Percentiles rank a stretch among this genome's conserved stretches.
These are phyloP conservation scores for Mesocricetus auratus DNA, from an alignment of 2,113 vertebrate genomes.

Conservation along the genomic window DNA sequence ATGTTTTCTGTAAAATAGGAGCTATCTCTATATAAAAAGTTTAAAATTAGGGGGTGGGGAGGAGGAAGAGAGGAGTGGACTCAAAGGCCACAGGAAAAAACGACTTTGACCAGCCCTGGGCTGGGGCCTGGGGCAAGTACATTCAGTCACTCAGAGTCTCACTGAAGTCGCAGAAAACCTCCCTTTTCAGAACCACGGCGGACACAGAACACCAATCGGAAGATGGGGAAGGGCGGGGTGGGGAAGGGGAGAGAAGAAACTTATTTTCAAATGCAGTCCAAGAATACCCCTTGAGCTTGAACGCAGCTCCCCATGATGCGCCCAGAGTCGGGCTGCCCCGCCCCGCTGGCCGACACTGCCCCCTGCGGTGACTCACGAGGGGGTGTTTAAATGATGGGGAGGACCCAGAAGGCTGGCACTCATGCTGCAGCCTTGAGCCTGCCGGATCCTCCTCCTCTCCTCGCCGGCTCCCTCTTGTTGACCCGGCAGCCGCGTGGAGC, in stretches of 20 bases:
- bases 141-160: not conserved
- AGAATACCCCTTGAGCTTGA: not conserved
- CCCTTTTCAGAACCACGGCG: not conserved
- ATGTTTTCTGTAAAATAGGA: not conserved
- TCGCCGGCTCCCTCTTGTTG: constrained; percentile 24
- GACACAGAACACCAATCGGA: not conserved
- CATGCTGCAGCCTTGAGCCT: constrained; percentile 84
- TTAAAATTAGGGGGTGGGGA: not conserved
- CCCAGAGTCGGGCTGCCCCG: not conserved
- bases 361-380: constrained; percentile 86
- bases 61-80: too few relatives aligned
- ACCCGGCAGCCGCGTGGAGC: constrained; percentile 60
- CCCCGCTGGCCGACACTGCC: constrained; percentile 71
- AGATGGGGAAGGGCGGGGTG: not conserved
- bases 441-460: constrained; percentile 34
- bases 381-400: constrained; percentile 85
- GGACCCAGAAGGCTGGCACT: constrained; percentile 61
- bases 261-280: not conserved
- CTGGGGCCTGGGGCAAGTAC: fast-evolving
- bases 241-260: not conserved
- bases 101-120: not conserved
- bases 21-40: not conserved
- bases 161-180: not conserved
- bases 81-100: not conserved
- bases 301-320: not conserved